phyloP scores from a whole-genome alignment of 2,888 invertebrate genomes.

The Chloroclysta siterata region DNA sequence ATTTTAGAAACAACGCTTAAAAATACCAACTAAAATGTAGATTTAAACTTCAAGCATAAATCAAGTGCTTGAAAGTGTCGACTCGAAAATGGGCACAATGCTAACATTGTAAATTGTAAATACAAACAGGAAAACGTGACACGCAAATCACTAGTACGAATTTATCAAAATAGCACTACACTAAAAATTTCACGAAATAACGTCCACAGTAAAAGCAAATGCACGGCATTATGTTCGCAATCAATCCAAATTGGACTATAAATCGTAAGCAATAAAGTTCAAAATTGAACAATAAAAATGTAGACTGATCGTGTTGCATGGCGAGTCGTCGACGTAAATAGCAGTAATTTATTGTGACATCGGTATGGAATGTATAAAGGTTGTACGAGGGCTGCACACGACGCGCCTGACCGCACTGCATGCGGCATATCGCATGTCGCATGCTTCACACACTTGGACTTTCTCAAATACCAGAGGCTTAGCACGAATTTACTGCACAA shows the following conservation, averaged over 20 bases:
- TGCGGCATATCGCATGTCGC: background rate
- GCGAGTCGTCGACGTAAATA: slow-evolving; percentile 44
- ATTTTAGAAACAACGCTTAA: slow-evolving; percentile 17
- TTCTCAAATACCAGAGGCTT: background rate
- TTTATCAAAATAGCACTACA: slow-evolving; percentile 36
- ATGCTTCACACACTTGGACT: background rate
- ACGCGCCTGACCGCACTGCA: background rate
- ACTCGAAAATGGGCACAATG: slow-evolving; percentile 27
- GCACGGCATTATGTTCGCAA: slow-evolving; percentile 56
- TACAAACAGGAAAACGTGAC: slow-evolving; percentile 15
- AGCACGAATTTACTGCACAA: too few species aligned
- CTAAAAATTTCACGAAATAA: slow-evolving; percentile 34
- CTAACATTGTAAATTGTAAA: slow-evolving; percentile 27
- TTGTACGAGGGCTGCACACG: slow-evolving; percentile 3
- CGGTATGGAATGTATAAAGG: slow-evolving; percentile 40
- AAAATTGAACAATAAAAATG: slow-evolving; percentile 64
- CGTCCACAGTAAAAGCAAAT: slow-evolving; percentile 45
- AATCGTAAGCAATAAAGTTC: slow-evolving; percentile 57
- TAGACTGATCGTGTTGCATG: slow-evolving; percentile 43
- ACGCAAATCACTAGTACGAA: slow-evolving; percentile 29
- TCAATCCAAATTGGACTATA: slow-evolving; percentile 56
- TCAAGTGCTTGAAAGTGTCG: slow-evolving; percentile 31
- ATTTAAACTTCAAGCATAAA: slow-evolving; percentile 29
- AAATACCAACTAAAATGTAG: slow-evolving; percentile 25
- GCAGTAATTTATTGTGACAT: slow-evolving; percentile 52